Base-by-base conservation (phyloP, 2,888 invertebrate species). In the Brenthis ino region DNA sequence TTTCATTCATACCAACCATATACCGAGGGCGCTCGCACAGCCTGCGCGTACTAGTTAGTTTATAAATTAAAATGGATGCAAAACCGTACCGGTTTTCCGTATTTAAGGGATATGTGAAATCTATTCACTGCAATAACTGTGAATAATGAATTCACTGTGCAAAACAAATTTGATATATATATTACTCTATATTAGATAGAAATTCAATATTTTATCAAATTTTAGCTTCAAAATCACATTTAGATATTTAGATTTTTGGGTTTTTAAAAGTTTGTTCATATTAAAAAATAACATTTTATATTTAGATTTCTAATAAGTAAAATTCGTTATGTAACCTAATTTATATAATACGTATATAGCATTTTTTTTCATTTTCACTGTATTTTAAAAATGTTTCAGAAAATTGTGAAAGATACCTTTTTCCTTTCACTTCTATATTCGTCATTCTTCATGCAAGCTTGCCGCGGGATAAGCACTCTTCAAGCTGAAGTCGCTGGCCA, bases 1-100 rank as follows among this genome's bases (percentile, higher is more conserved):
- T 85, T 86, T 87, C 87, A 89, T 86, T 88, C 83, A 85, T 86
- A 69, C 69, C 72, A 68, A 69, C 68, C 64, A 61, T 58, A 61
- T 54, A 70, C 70, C 67, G 66, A 70, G 66, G 50, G 67, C 63
- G 64, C 28, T 67, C 56, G 57, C 50, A 57, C 69, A 71, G 65
- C 66, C 60, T 64, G 57, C 67, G 69, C 73, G 70, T 61, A 64
- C 57, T 64, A 70, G 67, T 67, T 73, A 70, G 61, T 68, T 67
- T 56, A 68, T 70, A 72, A 61, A 68, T 73, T 70, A 70, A 72
- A 72, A 72, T 72, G 64, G 67, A 72, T 70, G 69, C 69, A 58
- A 69, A 69, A 51, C 69, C 64, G 57, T 68, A 64, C 56, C 54
- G 51, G 67, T 56, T 56, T 61, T 63, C 55, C 56, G 61, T 67